Conservation (phyloP, 2,113 vertebrate genomes). For the Notarius quadriscutis region DNA sequence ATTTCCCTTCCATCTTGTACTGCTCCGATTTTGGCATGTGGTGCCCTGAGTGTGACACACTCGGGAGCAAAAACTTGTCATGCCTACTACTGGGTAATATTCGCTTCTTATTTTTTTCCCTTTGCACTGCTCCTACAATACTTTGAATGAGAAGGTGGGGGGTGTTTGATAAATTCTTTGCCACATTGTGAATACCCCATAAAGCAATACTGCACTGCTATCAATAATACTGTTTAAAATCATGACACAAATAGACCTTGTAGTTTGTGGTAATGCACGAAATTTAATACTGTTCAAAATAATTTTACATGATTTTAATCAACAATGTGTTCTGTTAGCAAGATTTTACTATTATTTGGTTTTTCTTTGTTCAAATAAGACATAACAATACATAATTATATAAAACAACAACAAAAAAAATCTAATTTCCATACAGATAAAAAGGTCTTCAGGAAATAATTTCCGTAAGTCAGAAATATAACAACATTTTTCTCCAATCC, state of each 20-base stretch:
- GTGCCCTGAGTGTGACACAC: background rate
- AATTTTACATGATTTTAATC: background rate
- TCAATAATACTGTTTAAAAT: background rate
- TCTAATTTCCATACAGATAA: background rate
- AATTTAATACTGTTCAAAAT: background rate
- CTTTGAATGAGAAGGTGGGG: background rate
- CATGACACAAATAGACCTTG: background rate
- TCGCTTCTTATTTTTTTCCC: background rate
- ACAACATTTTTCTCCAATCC: conserved; percentile 1
- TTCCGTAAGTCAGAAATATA: background rate
- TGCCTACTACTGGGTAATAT: background rate
- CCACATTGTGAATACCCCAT: background rate
- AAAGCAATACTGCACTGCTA: background rate
- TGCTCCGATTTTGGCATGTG: background rate
- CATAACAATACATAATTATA: background rate
- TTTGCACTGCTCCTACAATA: background rate
- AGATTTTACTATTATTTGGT: background rate
- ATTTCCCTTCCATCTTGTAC: background rate
- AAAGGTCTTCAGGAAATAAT: background rate
- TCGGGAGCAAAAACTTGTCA: background rate
- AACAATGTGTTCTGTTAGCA: background rate
- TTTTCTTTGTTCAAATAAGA: background rate
- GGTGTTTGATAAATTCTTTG: background rate
- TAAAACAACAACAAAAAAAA: background rate
- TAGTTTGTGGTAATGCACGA: background rate